Evolutionary conservation across 2,888 invertebrate species (phyloP).

Genomic region (Hirtodrosophila cameraria): DNA sequence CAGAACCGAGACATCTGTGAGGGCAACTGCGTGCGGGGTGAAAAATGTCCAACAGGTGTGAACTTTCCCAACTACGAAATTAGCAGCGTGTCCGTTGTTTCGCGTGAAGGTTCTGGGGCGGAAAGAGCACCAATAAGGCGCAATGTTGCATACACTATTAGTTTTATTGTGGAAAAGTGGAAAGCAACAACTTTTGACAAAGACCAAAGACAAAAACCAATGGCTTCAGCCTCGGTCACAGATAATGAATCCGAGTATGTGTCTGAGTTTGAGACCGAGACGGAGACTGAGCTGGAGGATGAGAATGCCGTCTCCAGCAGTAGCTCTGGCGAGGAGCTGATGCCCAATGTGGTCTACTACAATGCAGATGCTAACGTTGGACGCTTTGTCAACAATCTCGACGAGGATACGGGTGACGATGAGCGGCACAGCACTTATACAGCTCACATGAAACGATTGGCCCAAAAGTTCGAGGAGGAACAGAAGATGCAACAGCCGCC

Average conservation of each 20-base stretch:
- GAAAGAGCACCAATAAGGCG: neutral
- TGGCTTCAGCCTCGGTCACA: too few relatives aligned
- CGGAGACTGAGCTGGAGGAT: neutral
- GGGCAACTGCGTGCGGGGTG: constrained; percentile 92
- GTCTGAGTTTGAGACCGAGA: neutral
- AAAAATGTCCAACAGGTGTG: constrained; percentile 93
- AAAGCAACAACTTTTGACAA: constrained; percentile 21
- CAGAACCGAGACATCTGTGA: constrained; percentile 93
- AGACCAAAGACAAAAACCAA: too few relatives aligned
- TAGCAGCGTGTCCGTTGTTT: constrained; percentile 3
- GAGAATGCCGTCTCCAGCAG: constrained; percentile 1
- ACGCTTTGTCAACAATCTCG: constrained; percentile 57
- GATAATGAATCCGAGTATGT: neutral
- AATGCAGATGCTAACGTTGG: constrained; percentile 39
- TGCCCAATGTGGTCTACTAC: constrained; percentile 70
- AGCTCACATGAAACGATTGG: constrained; percentile 9
- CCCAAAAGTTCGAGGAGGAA: constrained; percentile 20
- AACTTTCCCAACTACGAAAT: constrained; percentile 26
- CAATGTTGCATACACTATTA: constrained; percentile 46
- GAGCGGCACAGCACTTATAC: neutral
- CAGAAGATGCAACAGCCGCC: neutral
- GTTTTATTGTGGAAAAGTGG: constrained; percentile 70
- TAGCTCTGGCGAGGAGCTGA: constrained; percentile 49
- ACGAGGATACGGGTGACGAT: constrained; percentile 16
- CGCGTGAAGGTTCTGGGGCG: neutral